Base-by-base conservation (phyloP, 2,113 vertebrate genomes). In the Prunella himalayana region DNA sequence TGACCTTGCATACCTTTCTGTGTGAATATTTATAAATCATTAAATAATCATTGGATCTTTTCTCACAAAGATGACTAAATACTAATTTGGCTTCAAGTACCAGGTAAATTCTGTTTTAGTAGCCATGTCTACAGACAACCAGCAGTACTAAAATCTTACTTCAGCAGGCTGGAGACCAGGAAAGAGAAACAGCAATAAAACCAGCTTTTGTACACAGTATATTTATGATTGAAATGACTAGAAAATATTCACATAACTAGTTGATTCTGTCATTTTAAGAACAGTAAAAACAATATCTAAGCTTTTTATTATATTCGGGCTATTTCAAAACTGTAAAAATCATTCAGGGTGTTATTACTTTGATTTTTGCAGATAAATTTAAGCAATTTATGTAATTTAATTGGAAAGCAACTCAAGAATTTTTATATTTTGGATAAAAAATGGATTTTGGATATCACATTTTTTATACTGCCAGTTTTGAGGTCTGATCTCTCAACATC, bases 11-110 rank as follows among this genome's bases (percentile, higher is more conserved):
- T 92, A 78, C 60, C 14, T 81, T 94, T 90, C 47, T 61, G 8
- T 79, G 50, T 92, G 76, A 44, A 50, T 86, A 56, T 80, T 82
- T 93, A 90, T 92, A 91, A 94, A 88, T 90, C 68, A 82, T 83
- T 13, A 79, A 53, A 28, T 79, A 71, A 64, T 82, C 12, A 65
- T 41, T 93, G 68, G 37, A 63, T 87, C 71, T 91, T 84, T 96
- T 88, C 27, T 82, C 8, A n/a, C 35, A 85, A 75, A 88, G 66
- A 66, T 81, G 24, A 49, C 42, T 90, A 90, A 86, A 68, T 88
- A 53, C 15, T 83, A 60, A 75, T 83, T 92, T 78, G 59, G 12
- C 57, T 92, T 78, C 75, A 90, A 92, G 25, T 42, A 56, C 22
- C 15, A 31, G 13, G 23, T 77, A 63, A 71, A 72, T 59, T 79